phyloP scores from a whole-genome alignment of 1,140 invertebrate genomes.

The Hermetia illucens region DNA sequence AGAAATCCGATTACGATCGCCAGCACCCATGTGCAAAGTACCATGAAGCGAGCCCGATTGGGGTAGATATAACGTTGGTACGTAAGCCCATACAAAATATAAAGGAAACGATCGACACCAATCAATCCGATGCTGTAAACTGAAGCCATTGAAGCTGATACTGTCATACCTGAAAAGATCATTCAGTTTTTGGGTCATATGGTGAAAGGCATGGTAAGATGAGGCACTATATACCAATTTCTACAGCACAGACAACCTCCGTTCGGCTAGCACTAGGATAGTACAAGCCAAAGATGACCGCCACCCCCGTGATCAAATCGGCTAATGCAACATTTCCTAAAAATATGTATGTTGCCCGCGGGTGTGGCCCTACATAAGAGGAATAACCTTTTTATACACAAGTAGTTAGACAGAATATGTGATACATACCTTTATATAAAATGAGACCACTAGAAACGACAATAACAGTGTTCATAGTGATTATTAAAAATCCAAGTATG shows the following conservation, averaged over 20 bases:
- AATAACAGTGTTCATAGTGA: conserved; percentile 38
- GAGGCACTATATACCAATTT: conserved; percentile 17
- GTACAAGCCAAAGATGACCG: conserved; percentile 35
- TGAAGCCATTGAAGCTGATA: conserved; percentile 39
- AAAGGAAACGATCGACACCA: conserved; percentile 40
- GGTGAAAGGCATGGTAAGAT: too few species aligned
- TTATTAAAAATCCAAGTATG: conserved; percentile 33
- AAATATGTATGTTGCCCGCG: conserved; percentile 39
- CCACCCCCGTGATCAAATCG: conserved; percentile 37
- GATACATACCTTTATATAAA: conserved; percentile 34
- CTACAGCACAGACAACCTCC: conserved; percentile 19
- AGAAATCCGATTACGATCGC: conserved; percentile 34
- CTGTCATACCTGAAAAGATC: conserved; percentile 40
- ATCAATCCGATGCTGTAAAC: conserved; percentile 42
- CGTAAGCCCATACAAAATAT: conserved; percentile 40
- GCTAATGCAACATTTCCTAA: conserved; percentile 42
- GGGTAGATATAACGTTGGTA: conserved; percentile 39
- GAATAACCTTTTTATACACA: background rate
- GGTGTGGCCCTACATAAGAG: conserved; percentile 32
- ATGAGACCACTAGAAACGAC: conserved; percentile 40
- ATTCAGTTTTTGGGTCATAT: too few species aligned
- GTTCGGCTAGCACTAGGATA: conserved; percentile 24
- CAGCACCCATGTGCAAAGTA: conserved; percentile 34
- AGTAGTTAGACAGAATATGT: background rate
- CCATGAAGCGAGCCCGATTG: conserved; percentile 33